Conservation (phyloP, 2,113 vertebrate genomes). For the Onychorhynchus coronatus region DNA sequence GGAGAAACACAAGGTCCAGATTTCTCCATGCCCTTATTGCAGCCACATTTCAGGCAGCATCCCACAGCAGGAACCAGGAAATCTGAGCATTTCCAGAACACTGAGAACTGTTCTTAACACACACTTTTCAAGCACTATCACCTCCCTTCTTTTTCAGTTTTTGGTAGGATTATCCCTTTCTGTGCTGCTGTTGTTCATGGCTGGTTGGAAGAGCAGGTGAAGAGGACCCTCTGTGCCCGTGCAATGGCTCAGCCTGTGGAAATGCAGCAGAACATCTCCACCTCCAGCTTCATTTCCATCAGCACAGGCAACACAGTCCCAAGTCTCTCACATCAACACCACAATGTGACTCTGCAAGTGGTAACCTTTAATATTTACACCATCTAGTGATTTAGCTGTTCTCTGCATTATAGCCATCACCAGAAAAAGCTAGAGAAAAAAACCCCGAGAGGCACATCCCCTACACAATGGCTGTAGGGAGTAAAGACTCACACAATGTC, state of each 20-base stretch:
- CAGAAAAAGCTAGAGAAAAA: not conserved
- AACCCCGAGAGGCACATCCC: not conserved
- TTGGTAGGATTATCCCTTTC: not conserved
- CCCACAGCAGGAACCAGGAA: not conserved
- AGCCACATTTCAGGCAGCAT: not conserved
- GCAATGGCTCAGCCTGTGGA: not conserved
- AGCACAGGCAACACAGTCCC: not conserved
- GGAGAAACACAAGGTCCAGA: not conserved
- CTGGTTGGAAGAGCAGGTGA: not conserved
- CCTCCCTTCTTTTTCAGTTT: not conserved
- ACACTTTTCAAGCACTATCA: not conserved
- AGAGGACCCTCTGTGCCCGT: not conserved
- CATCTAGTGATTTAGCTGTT: not conserved
- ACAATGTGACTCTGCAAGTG: not conserved
- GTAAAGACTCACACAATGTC: not conserved
- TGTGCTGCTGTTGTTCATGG: not conserved
- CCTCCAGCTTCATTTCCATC: conserved; percentile 33
- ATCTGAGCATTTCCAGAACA: not conserved
- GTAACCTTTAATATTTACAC: not conserved
- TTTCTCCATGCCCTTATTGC: not conserved
- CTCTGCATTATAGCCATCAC: not conserved
- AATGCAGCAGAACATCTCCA: not conserved
- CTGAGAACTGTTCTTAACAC: not conserved
- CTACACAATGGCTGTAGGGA: not conserved
- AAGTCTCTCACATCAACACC: not conserved